Evolutionary conservation across 1,140 invertebrate species (phyloP).

Genomic region (Armadillidium nasatum): DNA sequence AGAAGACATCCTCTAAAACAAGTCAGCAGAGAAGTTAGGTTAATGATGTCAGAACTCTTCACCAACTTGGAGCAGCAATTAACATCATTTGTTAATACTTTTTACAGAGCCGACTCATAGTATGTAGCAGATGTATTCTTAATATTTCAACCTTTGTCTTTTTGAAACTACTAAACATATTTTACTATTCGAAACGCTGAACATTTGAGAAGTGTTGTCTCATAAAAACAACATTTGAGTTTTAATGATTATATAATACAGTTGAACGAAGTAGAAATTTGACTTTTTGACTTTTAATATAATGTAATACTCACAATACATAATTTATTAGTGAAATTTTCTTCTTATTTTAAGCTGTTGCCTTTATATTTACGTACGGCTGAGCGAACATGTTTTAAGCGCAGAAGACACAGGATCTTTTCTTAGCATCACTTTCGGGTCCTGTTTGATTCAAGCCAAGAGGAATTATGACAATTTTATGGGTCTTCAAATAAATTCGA

Average conservation of each 20-base stretch:
- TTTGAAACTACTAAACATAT: no score
- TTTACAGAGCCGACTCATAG: no score
- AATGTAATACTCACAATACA: no score
- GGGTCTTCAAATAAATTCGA: conserved; percentile 74
- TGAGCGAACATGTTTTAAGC: conserved; percentile 84
- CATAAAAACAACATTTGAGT: no score
- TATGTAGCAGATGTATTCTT: no score
- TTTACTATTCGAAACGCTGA: no score
- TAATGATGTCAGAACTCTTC: conserved; percentile 83
- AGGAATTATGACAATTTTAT: conserved; percentile 90
- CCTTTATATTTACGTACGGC: conserved; percentile 46
- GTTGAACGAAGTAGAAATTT: no score
- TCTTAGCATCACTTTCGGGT: conserved; percentile 82
- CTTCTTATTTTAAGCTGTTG: conserved; percentile 39
- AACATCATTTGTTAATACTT: conserved; percentile 71
- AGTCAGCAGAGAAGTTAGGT: conserved; percentile 61
- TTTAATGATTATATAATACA: no score
- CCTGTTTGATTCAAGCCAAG: conserved; percentile 85
- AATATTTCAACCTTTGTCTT: no score
- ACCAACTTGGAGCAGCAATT: conserved; percentile 78
- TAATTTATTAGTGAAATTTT: no score
- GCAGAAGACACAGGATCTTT: conserved; percentile 87
- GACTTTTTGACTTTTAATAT: no score
- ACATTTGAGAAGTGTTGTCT: no score
- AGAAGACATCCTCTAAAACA: conserved; percentile 18